These are phyloP conservation scores for Corythornis cristatus DNA, from an alignment of 2,113 vertebrate genomes.

Conservation along the genomic window DNA sequence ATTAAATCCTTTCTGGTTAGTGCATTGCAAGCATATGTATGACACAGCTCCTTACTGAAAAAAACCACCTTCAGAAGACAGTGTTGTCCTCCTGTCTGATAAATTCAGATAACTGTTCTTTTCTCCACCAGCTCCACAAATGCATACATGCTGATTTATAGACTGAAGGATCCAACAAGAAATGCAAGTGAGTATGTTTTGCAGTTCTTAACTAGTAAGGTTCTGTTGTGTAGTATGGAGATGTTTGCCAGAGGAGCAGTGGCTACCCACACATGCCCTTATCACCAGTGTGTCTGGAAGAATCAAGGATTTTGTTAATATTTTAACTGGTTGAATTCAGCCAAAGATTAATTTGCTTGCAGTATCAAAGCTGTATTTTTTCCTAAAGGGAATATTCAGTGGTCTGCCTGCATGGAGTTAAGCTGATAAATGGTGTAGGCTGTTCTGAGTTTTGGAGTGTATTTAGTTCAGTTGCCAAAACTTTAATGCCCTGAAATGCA, in stretches of 20 bases:
- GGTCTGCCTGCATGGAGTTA: neutral
- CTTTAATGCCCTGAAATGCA: neutral
- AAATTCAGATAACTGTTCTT: neutral
- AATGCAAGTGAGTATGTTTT: constrained; percentile 92
- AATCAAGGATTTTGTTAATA: neutral
- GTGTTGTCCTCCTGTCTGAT: neutral
- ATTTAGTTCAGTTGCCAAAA: neutral
- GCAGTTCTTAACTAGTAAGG: neutral
- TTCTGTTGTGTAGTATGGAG: neutral
- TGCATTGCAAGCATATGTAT: neutral
- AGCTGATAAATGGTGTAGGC: neutral
- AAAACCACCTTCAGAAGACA: neutral
- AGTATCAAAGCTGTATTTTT: neutral
- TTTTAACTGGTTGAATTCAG: neutral
- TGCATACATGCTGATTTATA: constrained; percentile 99
- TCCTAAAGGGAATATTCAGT: neutral
- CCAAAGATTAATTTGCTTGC: neutral
- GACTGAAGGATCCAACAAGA: constrained; percentile 91
- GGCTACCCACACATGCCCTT: neutral
- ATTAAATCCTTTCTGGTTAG: neutral
- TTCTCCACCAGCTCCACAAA: constrained; percentile 90
- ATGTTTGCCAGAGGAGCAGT: neutral
- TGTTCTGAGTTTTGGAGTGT: neutral
- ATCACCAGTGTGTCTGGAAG: neutral
- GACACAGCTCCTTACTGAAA: neutral